Base-by-base conservation (phyloP, 1,140 invertebrate genomes). In the Triops cancriformis region DNA sequence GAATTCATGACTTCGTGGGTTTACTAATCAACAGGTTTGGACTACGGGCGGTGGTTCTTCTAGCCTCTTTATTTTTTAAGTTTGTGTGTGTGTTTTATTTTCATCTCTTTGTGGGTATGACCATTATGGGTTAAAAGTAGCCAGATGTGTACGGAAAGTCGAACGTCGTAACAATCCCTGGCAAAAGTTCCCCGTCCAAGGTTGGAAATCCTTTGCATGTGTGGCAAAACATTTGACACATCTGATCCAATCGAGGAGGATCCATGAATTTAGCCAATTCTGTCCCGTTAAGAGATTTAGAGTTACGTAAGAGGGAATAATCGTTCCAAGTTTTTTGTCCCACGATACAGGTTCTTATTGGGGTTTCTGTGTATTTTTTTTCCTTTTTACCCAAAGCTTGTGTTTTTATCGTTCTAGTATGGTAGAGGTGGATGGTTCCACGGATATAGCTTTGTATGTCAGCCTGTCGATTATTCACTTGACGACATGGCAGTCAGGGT, bases 401-500 rank as follows among this genome's bases (percentile, higher is more conserved):
- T 77, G 26, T 26, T 77, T 28, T 77, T 41, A 43, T 73, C 41
- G 41, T 74, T 37, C 31, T 73, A 78, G 77, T 73, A 73, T n/a
- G 77, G 77, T 79, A 76, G 75, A 76, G 75, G 75, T 23, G 78
- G 78, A 27, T 79, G 78, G 78, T 79, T 79, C 78, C 78, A 76
- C n/a, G 75, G 75, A 43, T 79, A 79, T 79, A 79, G 75, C 75
- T 76, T 79, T 18, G 78, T 45, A 31, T 79, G 77, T 51, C 77
- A 78, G 73, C 79, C 76, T 12, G 77, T 79, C 31, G 78, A 79
- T 73, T 79, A 79, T 45, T 79, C 78, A 28, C 72, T 79, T 64
- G 72, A 77, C 77, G 88, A 10, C 26, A 78, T 78, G 77, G 77
- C 77, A 43, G 73, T 78, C 42, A 78, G 77, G 77, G 77, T 78